A percentile compares a stretch with the other conserved stretches of the same genome.
These are phyloP conservation scores for Zaprionus bogoriensis DNA, from an alignment of 2,888 invertebrate species.

Conservation along the genomic window DNA sequence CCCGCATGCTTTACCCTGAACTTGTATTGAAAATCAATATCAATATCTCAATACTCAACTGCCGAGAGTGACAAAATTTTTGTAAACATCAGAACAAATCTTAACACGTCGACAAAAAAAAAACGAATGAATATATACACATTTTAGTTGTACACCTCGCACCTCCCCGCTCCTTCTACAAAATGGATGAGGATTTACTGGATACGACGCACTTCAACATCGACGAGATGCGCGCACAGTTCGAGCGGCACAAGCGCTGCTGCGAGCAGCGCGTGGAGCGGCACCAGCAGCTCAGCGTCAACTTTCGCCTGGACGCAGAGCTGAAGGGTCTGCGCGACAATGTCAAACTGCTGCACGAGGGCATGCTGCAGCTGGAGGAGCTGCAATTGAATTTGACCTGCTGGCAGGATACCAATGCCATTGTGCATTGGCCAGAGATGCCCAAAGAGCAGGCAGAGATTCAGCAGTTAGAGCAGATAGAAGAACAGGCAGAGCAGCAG, in stretches of 20 bases:
- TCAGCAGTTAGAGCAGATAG: not conserved
- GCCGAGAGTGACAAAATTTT: conserved; percentile 15
- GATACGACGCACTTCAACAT: conserved; percentile 9
- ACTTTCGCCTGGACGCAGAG: conserved; percentile 7
- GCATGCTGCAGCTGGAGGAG: conserved; percentile 13
- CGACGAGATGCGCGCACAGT: conserved; percentile 36
- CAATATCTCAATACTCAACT: not conserved
- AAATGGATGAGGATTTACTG: conserved; percentile 1
- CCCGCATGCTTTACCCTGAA: no score
- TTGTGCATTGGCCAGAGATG: conserved; percentile 21
- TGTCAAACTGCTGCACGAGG: conserved; percentile 14
- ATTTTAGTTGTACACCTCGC: no score
- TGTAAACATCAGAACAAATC: not conserved
- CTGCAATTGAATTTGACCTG: not conserved
- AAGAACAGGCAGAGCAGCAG: not conserved
- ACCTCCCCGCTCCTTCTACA: no score
- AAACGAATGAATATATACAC: no score
- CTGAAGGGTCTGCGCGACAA: conserved; percentile 6
- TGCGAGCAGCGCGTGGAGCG: not conserved
- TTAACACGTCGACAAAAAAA: not conserved
- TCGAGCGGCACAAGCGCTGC: conserved; percentile 21
- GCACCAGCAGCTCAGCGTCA: not conserved
- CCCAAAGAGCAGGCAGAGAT: not conserved
- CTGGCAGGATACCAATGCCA: conserved; percentile 32
- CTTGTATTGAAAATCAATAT: conserved; percentile 70